Evolutionary conservation across 2,888 invertebrate genomes (phyloP), one percentile per base, ranked within the genome.

Genomic region (Cenopis cana): DNA sequence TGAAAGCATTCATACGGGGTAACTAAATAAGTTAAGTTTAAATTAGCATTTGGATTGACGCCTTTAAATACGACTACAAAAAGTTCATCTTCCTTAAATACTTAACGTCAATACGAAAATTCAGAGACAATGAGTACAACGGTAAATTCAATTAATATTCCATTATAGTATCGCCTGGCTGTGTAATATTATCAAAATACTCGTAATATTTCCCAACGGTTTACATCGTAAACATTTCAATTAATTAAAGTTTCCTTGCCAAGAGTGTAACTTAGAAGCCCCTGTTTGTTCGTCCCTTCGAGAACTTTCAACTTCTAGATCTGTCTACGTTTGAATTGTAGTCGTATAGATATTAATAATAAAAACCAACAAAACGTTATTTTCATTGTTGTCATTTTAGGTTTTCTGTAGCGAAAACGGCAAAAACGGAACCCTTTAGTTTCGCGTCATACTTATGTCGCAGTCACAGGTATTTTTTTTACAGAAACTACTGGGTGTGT

Each of bases 171-270:
- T 55, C 60, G 24, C 61, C 56, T 38, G 38, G 55, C 61, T 66
- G 56, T 56, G 55, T 71, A 55, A 66, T 71, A 71, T 61, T 66
- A 71, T 60, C 71, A 66, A 71, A 71, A 70, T 70, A 66, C 70
- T 60, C 65, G 67, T 67, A 61, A 67, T 71, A 67, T 20, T 69
- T 66, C 61, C 69, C 60, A 50, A 69, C 69, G 60, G 73, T 73
- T 69, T 60, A 69, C 69, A 69, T 65, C 69, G 69, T 73, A 73
- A 69, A 73, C 69, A 73, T 68, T 66, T 69, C 69, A 73, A 73
- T 73, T 73, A 73, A 71, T 71, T 71, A 71, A 71, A 71, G 71
- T 71, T 71, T 71, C 71, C 61, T 71, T 71, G 71, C 67, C 71
- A 71, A 66, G 71, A 71, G 71, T 61, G 71, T 71, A 71, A 71